Evolutionary conservation across 2,113 vertebrate genomes (phyloP), one percentile per base, ranked within the genome.

Genomic region (Anhinga anhinga): DNA sequence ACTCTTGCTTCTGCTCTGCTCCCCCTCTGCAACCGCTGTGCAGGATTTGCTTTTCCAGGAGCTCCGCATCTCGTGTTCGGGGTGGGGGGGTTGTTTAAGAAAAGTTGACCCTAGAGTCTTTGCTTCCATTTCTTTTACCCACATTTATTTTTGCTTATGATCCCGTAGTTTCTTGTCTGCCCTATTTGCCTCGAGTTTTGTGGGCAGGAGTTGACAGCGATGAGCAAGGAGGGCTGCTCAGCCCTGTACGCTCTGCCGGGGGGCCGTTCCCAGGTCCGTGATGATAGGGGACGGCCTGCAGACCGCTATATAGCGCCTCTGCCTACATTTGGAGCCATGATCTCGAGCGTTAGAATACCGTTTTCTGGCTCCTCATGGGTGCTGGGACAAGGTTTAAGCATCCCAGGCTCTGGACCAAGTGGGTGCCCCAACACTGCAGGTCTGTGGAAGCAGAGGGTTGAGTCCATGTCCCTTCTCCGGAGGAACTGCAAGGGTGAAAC

Each of bases 211-310:
- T 59, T 88, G 74, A 36, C 44, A 79, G 59, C 9, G 3, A 14
- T 72, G 86, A 77, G 62, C 56, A 38, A 47, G 47, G 36, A 17
- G 27, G 30, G 47, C 26, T 83, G 62, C 63, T 52, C 81, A 49
- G n/a, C 44, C 30, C 69, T 8, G 10, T 65, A 61, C 49, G 45
- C 44, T 73, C 53, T 61, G 61, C 30, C 1, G 0, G 32, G n/a
- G 0, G 0, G 18, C 59, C 42, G 17, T 5, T 1, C 50, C 25
- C 2, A 0, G 15, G 10, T 55, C 45, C 27, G 1, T 77, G 45
- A 30, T 42, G 55, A 26, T 4, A 89, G n/a, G 44, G n/a, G 47
- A 25, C 36, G 69, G 13, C 58, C 22, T 22, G 0, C 3, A 42
- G 47, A 44, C 11, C 1, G 1, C 40, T 69, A 1, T 6, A n/a